Conservation (phyloP, 2,113 vertebrate species). For the Fulmarus glacialis region DNA sequence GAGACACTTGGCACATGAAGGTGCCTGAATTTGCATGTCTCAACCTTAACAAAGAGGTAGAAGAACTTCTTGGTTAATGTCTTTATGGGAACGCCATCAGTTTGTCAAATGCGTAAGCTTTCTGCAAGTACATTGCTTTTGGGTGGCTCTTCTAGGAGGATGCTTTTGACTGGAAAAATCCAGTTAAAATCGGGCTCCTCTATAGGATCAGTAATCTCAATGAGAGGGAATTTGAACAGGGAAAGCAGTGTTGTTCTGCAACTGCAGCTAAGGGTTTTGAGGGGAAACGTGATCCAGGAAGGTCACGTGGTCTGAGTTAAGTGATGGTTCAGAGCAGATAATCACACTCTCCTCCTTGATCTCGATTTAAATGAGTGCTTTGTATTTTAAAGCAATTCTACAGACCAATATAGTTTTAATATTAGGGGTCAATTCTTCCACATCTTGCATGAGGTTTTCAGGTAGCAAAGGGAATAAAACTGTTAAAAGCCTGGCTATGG, state of each 20-base stretch:
- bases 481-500: not conserved
- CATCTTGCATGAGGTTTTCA: not conserved
- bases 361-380: not conserved
- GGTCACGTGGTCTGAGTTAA: not conserved
- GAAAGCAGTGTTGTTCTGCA: not conserved
- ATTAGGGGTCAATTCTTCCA: not conserved
- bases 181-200: not conserved
- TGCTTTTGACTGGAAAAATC: not conserved
- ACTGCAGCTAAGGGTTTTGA: not conserved
- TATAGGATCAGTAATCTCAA: not conserved
- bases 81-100: not conserved
- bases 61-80: not conserved
- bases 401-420: not conserved
- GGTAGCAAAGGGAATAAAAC: not conserved
- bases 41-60: not conserved
- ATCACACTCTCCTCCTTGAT: not conserved
- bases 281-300: not conserved
- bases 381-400: too few relatives aligned
- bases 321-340: not conserved
- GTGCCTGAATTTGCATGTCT: not conserved
- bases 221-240: too few relatives aligned
- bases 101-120: not conserved
- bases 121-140: not conserved
- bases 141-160: not conserved
- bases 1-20: accelerated